A percentile compares a stretch with the other conserved stretches of the same genome.
These are phyloP conservation scores for Corticium candelabrum DNA, from an alignment of 37 sponge, comb jelly and placozoan genomes.

Conservation along the genomic window DNA sequence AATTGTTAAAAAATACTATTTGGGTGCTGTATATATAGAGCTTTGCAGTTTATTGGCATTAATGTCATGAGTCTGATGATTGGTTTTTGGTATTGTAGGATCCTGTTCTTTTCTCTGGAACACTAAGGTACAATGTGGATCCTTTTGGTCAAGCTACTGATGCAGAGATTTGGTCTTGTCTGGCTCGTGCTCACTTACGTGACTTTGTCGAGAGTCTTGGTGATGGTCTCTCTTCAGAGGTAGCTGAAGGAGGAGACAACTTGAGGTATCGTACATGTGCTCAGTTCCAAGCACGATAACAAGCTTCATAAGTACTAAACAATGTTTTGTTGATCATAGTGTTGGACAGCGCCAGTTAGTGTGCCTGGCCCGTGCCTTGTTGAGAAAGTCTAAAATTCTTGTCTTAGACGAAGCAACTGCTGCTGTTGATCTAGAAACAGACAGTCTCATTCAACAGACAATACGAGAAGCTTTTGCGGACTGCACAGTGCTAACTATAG, in stretches of 20 bases:
- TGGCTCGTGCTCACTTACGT: conserved; percentile 70
- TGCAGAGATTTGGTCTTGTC: conserved; percentile 72
- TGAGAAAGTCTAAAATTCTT: conserved; percentile 87
- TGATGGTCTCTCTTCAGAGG: conserved; percentile 28
- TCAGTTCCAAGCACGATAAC: too few species aligned
- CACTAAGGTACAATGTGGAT: conserved; percentile 83
- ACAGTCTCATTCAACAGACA: conserved; percentile 91
- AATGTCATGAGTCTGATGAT: too few species aligned
- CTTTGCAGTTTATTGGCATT: too few species aligned
- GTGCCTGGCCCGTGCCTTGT: conserved; percentile 91
- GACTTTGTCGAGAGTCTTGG: conserved; percentile 38
- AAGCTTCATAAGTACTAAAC: too few species aligned
- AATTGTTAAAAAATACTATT: too few species aligned
- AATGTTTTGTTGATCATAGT: conserved; percentile 22
- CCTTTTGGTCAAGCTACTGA: conserved; percentile 73
- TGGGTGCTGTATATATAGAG: too few species aligned
- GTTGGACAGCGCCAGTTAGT: conserved; percentile 98
- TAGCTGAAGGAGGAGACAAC: conserved; percentile 84
- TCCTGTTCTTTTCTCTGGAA: conserved; percentile 91
- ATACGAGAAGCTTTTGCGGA: conserved; percentile 78
- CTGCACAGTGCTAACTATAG: conserved; percentile 93
- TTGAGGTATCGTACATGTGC: too few species aligned
- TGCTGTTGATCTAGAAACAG: conserved; percentile 97
- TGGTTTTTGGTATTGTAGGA: conserved; percentile 63
- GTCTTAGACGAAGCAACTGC: conserved; percentile 97